phyloP scores from a whole-genome alignment of 2,797 vertebrate species.

The Myioborus miniatus region DNA sequence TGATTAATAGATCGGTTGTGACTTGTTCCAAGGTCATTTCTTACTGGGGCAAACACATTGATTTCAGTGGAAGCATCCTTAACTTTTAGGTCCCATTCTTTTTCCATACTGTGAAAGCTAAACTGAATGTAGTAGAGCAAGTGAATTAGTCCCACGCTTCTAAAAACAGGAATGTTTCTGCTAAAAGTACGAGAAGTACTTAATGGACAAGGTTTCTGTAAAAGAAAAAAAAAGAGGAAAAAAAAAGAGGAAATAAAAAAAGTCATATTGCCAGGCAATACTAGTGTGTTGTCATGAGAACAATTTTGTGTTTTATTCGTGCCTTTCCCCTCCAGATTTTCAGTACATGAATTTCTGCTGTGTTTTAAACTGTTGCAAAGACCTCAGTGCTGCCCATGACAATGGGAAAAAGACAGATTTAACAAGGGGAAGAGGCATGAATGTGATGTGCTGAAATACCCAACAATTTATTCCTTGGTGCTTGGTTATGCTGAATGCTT shows the following conservation, averaged over 20 bases:
- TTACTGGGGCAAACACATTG: background rate
- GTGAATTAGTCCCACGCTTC: background rate
- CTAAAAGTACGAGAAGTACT: background rate
- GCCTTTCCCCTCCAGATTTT: background rate
- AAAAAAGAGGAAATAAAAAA: background rate
- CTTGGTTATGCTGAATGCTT: background rate
- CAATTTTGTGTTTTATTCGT: background rate
- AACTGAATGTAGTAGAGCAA: background rate
- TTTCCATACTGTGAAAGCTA: background rate
- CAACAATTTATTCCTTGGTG: background rate
- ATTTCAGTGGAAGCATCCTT: background rate
- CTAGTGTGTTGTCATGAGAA: background rate
- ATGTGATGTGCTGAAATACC: background rate
- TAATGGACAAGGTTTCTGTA: background rate
- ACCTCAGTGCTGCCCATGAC: background rate
- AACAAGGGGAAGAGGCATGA: background rate
- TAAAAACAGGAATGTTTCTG: background rate
- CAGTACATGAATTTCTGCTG: background rate
- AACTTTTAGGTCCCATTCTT: background rate
- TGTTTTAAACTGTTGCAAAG: background rate
- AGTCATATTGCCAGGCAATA: background rate
- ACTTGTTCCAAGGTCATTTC: background rate
- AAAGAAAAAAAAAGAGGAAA: background rate
- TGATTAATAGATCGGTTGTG: background rate
- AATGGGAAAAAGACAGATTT: background rate